These are phyloP conservation scores for Polietes domitor DNA, from an alignment of 2,888 invertebrate genomes.

Conservation along the genomic window DNA sequence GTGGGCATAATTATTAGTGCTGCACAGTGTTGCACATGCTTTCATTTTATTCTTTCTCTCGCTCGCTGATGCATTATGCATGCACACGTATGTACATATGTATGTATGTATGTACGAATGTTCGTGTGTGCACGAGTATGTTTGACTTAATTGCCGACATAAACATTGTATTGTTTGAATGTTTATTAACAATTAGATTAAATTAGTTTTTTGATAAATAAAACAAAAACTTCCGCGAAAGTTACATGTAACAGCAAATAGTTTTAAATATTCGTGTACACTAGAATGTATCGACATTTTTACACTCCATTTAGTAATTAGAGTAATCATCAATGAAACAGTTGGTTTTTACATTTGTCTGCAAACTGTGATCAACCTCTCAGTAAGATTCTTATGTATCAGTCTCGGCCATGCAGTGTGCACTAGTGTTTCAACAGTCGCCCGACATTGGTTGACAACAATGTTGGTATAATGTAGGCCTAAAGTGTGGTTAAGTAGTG, in stretches of 20 bases:
- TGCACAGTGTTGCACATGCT: slow-evolving; percentile 4
- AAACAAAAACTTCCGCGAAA: slow-evolving; percentile 5
- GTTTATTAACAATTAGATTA: slow-evolving; percentile 29
- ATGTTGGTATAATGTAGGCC: no score
- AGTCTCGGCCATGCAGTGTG: no score
- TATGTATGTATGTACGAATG: slow-evolving; percentile 6
- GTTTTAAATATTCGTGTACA: neutral
- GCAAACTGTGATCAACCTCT: no score
- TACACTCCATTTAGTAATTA: no score
- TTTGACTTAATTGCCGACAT: slow-evolving; percentile 20
- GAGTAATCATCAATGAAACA: no score
- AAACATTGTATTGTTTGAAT: slow-evolving; percentile 7
- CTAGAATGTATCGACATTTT: no score
- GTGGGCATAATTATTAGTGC: slow-evolving; percentile 9
- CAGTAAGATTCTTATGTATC: no score
- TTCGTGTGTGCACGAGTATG: slow-evolving; percentile 17
- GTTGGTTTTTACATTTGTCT: no score
- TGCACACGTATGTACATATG: neutral
- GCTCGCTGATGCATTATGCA: neutral
- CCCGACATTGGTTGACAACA: no score
- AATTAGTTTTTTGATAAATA: slow-evolving; percentile 5
- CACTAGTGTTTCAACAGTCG: no score
- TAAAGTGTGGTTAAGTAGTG: no score
- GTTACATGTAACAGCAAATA: neutral
- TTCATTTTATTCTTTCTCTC: neutral